Evolutionary conservation across 2,113 vertebrate genomes (phyloP), one percentile per base, ranked within the genome.

Genomic region (Scolopax mira): DNA sequence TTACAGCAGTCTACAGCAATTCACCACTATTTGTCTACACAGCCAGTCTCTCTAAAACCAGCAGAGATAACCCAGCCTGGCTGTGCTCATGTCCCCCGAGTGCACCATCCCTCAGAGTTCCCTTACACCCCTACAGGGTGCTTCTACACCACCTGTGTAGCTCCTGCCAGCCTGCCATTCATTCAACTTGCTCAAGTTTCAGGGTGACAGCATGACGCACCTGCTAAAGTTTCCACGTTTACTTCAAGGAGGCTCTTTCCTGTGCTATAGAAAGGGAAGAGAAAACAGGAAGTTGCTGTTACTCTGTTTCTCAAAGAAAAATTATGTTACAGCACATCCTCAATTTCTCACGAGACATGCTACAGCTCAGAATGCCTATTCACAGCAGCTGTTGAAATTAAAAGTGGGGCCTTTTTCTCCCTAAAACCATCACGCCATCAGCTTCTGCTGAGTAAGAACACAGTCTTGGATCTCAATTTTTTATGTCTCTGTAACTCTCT

Each of bases 251-350:
- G 51, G 46, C 46, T 62, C 10, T 54, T 84, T 79, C 95, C 83
- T 31, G 66, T 73, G 85, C 98, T 98, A 46, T 21, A 97, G 91
- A 91, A 22, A 89, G n/a, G 93, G 81, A 86, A 89, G 44, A 95
- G 77, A 60, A 69, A 92, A 75, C 46, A 74, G 49, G 67, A 58
- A 73, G 65, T 39, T 51, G 66, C 44, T 77, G 79, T 84, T 82
- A 71, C 21, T 65, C 30, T 2, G 2, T 60, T 84, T 75, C 58
- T 74, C 57, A 79, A 54, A 79, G 51, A 70, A 58, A 89, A 84
- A n/a, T 33, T 51, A n/a, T 11, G 13, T 85, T 80, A 61, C 33
- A 86, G 61, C 72, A 57, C 25, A 87, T 57, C 23, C 33, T 30
- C 37, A 23, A 16, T 77, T 89, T 79, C 72, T 92, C 83, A 67